Percentiles rank a stretch among this genome's conserved stretches.
Evolutionary conservation across 1,140 invertebrate species (phyloP).

Genomic region (Oppia nitens): DNA sequence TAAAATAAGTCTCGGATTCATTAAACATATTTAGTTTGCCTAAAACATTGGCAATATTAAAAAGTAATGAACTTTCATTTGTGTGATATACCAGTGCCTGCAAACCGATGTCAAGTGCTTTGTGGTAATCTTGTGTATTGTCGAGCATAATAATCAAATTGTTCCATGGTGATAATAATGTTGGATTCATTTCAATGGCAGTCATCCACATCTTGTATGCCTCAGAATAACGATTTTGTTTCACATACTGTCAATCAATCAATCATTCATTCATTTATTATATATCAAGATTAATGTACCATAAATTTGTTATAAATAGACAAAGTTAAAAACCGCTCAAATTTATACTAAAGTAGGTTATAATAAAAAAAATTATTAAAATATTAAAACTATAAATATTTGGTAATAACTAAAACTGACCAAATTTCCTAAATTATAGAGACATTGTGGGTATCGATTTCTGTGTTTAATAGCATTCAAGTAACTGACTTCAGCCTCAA

Average conservation of each 20-base stretch:
- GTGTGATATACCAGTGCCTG: conserved; percentile 49
- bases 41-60: conserved; percentile 68
- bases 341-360: not conserved
- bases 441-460: conserved; percentile 71
- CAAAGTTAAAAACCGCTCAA: not conserved
- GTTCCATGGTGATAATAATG: conserved; percentile 68
- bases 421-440: conserved; percentile 85
- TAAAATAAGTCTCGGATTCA: conserved; percentile 62
- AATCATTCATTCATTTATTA: too few species aligned
- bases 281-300: too few species aligned
- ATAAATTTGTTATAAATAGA: conserved; percentile 2
- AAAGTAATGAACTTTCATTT: conserved; percentile 53
- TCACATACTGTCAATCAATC: conserved; percentile 49
- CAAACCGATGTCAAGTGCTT: conserved; percentile 47
- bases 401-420: conserved; percentile 38
- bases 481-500: conserved; percentile 60
- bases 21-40: conserved; percentile 59
- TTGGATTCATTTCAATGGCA: conserved; percentile 55
- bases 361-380: not conserved
- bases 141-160: conserved; percentile 76
- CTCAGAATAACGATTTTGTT: conserved; percentile 37
- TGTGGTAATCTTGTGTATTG: conserved; percentile 47
- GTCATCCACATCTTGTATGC: conserved; percentile 55
- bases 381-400: conserved; percentile 1
- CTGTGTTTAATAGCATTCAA: conserved; percentile 45